Conservation (phyloP, 2,113 vertebrate species). For the Tragelaphus buxtoni region DNA sequence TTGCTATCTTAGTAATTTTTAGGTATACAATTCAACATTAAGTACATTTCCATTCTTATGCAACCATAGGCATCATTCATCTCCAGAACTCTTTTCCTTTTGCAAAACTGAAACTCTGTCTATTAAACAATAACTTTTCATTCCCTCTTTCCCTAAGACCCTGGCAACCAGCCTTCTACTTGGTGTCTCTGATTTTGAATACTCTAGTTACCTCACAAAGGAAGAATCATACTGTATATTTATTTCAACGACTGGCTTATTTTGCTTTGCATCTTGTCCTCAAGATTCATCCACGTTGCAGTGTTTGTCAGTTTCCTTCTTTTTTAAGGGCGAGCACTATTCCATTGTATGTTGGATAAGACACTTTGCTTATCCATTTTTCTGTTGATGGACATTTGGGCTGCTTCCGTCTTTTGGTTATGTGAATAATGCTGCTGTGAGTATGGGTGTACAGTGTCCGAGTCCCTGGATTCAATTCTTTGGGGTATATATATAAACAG, state of each 20-base stretch:
- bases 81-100: neutral
- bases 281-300: neutral
- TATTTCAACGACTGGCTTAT: neutral
- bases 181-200: neutral
- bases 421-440: neutral
- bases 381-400: neutral
- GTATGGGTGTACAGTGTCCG: neutral
- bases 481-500: neutral
- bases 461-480: neutral
- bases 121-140: neutral
- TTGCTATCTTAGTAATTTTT: neutral
- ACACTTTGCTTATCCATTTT: neutral
- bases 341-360: neutral
- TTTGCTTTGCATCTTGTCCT: neutral
- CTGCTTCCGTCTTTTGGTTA: neutral
- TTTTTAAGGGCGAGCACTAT: neutral
- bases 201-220: neutral
- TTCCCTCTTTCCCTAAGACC: too few species aligned
- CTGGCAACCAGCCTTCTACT: neutral
- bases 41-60: neutral
- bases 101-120: neutral
- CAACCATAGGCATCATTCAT: neutral
- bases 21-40: neutral
- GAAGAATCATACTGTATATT: neutral
- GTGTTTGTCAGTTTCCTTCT: neutral